These are phyloP conservation scores for Ptychadena robeensis DNA, from an alignment of 2,797 vertebrate genomes.

Conservation along the genomic window DNA sequence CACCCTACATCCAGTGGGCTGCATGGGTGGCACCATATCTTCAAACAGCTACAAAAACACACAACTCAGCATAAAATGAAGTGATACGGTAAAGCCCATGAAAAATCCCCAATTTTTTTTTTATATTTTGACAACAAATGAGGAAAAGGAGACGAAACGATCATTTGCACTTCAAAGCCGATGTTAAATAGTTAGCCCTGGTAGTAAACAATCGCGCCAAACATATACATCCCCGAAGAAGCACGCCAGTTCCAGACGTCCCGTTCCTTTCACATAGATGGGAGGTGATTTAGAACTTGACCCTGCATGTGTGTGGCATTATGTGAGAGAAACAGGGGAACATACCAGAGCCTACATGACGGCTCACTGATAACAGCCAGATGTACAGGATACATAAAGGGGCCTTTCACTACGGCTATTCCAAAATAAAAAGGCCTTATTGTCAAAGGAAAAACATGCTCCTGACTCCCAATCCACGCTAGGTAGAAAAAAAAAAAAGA, in stretches of 20 bases:
- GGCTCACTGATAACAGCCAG: slow-evolving; percentile 61
- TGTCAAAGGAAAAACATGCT: slow-evolving; percentile 51
- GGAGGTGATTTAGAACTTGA: slow-evolving; percentile 62
- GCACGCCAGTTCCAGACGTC: slow-evolving; percentile 55
- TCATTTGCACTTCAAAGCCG: slow-evolving; percentile 18
- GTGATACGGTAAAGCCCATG: too few species aligned
- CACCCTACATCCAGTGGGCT: too few species aligned
- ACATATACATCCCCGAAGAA: slow-evolving; percentile 20
- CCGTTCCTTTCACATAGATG: slow-evolving; percentile 57
- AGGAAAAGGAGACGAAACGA: background rate
- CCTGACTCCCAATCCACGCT: slow-evolving; percentile 29
- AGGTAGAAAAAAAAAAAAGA: slow-evolving; percentile 38
- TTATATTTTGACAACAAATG: background rate
- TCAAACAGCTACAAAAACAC: too few species aligned
- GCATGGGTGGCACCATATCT: too few species aligned
- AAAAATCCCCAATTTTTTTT: too few species aligned
- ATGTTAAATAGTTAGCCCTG: slow-evolving; percentile 27
- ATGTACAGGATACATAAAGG: slow-evolving; percentile 59
- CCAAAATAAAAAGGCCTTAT: slow-evolving; percentile 57
- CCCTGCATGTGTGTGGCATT: slow-evolving; percentile 61
- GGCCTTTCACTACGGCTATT: slow-evolving; percentile 58
- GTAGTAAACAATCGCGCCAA: slow-evolving; percentile 38
- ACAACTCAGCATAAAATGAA: too few species aligned
- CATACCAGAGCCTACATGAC: slow-evolving; percentile 61
- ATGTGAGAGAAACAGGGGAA: slow-evolving; percentile 62